Evolutionary conservation across 2,113 vertebrate species (phyloP).

Genomic region (Chaenogobius annularis): DNA sequence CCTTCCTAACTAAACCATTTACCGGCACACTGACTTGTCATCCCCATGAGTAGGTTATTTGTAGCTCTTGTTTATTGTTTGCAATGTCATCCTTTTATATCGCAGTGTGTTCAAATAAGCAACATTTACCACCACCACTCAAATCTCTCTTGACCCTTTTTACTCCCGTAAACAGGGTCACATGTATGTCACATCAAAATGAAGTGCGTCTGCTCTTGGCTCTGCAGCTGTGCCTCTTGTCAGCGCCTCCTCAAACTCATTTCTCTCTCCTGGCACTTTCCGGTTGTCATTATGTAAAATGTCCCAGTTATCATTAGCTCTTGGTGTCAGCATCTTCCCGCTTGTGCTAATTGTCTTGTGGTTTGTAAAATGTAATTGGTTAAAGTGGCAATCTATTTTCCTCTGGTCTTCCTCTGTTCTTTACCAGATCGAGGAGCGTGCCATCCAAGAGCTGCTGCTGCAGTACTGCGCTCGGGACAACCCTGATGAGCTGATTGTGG

Average conservation of each 20-base stretch:
- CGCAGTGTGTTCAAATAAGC: neutral
- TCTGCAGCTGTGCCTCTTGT: constrained; percentile 42
- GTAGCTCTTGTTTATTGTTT: neutral
- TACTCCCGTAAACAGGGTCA: neutral
- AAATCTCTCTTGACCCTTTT: neutral
- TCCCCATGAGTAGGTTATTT: neutral
- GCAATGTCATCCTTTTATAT: neutral
- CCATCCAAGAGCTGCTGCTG: constrained; percentile 90
- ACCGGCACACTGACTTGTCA: neutral
- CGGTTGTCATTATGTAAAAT: constrained; percentile 47
- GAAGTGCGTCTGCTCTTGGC: neutral
- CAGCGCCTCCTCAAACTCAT: constrained; percentile 22
- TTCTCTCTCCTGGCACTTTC: constrained; percentile 15
- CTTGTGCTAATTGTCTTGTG: constrained; percentile 19
- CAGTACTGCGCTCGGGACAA: constrained; percentile 88
- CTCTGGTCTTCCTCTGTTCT: constrained; percentile 8
- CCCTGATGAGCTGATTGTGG: constrained; percentile 91
- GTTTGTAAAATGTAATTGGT: neutral
- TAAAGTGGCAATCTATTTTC: neutral
- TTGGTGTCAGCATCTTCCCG: constrained; percentile 40
- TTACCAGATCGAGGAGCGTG: constrained; percentile 89
- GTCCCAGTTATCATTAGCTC: constrained; percentile 28
- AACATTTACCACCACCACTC: too few species aligned
- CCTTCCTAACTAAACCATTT: neutral
- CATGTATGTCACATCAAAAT: neutral